phyloP scores from a whole-genome alignment of 2,113 vertebrate genomes.

The Gavialis gangeticus region DNA sequence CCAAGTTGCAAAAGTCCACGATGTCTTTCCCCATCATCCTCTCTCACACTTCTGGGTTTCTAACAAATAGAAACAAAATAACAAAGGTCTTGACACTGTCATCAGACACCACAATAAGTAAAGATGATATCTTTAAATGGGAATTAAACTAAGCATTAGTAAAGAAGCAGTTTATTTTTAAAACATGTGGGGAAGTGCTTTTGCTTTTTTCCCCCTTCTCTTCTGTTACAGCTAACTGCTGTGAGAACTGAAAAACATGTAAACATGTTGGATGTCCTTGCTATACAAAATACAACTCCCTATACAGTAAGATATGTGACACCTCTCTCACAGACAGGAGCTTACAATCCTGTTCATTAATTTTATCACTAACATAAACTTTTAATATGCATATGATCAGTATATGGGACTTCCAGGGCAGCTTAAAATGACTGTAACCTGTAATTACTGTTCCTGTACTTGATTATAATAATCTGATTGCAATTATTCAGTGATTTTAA shows the following conservation, averaged over 20 bases:
- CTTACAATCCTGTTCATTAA: constrained; percentile 97
- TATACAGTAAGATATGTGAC: constrained; percentile 64
- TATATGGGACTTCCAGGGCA: constrained; percentile 94
- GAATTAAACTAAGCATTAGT: background rate
- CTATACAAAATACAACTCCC: constrained; percentile 61
- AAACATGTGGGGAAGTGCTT: background rate
- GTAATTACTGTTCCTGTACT: constrained; percentile 99
- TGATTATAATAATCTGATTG: constrained; percentile 99
- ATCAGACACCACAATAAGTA: background rate
- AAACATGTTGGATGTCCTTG: constrained; percentile 61
- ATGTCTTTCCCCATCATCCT: background rate
- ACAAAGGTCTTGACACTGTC: background rate
- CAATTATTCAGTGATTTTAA: constrained; percentile 99
- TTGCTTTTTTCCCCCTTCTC: rapidly evolving
- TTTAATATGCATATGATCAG: constrained; percentile 95
- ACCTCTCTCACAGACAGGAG: constrained; percentile 83
- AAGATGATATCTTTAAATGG: background rate
- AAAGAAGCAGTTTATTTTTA: background rate
- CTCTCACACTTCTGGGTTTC: background rate
- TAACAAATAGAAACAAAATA: constrained; percentile 2
- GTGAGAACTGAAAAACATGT: constrained; percentile 16
- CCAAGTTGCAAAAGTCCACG: background rate
- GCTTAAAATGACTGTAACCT: constrained; percentile 97
- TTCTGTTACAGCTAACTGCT: constrained; percentile 30
- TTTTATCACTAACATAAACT: constrained; percentile 99